Evolutionary conservation across 2,113 vertebrate genomes (phyloP), one percentile per base, ranked within the genome.

Genomic region (Aegithalos caudatus): DNA sequence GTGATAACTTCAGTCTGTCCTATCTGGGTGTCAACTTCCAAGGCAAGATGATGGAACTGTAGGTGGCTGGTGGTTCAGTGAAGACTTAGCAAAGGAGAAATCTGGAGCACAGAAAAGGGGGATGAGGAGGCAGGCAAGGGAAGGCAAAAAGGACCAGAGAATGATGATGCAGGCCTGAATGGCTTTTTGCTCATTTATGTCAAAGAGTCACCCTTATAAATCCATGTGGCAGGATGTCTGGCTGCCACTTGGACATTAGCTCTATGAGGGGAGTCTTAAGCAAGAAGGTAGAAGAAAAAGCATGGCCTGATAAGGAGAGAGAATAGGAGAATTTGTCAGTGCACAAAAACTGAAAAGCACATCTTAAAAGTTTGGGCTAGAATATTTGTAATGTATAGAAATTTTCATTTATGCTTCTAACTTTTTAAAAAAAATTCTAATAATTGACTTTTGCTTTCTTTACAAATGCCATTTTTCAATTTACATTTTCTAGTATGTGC

Each of bases 11-110:
- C 19, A 53, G 17, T 38, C 22, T 77, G 53, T 25, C 17, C 24
- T 0, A 0, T 79, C 40, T 24, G 23, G 20, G 16, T 56, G 33
- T 51, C 0, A 1, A 1, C 28, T 64, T 91, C 56, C 2, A 3
- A 28, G 53, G 17, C 56, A 27, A 0, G 0, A 1, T 53, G 45
- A 33, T 9, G 17, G 45, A 65, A 21, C 53, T 85, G 3, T 1
- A 28, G 29, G 22, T 50, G 27, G 33, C 33, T 81, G 17, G 27
- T 74, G 28, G 24, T 66, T n/a, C 0, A 0, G 20, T 27, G 47
- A 79, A 58, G 35, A 13, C 17, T 64, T 35, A 47, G 1, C 2
- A 25, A 50, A 91, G 62, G 48, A 81, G 37, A 61, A 53, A 18
- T 57, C 35, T 67, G 33, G 33, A 89, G 42, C 24, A 27, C 21